Conservation (phyloP, 2,113 vertebrate species). For the Sialia sialis region DNA sequence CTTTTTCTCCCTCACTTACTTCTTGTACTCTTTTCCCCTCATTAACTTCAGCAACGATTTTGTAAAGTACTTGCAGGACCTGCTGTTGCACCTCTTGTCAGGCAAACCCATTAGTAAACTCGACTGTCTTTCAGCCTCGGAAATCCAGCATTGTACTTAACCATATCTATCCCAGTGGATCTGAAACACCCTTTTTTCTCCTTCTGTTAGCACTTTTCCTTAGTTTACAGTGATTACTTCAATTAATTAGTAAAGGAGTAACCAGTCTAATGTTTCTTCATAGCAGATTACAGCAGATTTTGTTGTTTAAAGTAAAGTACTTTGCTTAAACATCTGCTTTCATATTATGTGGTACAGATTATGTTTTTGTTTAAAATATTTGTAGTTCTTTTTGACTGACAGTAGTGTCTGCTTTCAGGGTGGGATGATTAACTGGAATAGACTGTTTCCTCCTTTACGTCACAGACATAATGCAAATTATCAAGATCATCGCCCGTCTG, state of each 20-base stretch:
- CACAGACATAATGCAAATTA: slow-evolving; percentile 78
- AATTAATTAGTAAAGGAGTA: background rate
- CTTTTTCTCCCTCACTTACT: background rate
- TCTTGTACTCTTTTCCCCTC: background rate
- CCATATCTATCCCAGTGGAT: background rate
- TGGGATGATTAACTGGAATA: slow-evolving; percentile 89
- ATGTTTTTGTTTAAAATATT: background rate
- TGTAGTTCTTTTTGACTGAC: background rate
- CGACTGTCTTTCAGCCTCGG: background rate
- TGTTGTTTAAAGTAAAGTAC: background rate
- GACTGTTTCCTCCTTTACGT: slow-evolving; percentile 86
- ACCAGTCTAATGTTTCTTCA: background rate
- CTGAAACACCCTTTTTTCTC: background rate
- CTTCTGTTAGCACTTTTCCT: background rate
- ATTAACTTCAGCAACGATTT: background rate
- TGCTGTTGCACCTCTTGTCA: background rate
- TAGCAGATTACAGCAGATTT: background rate
- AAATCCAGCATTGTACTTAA: background rate
- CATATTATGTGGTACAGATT: background rate
- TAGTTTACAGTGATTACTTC: background rate
- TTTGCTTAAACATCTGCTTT: background rate
- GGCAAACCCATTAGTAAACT: background rate
- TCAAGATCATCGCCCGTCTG: slow-evolving; percentile 64
- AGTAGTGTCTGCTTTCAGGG: slow-evolving; percentile 67
- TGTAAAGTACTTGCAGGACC: background rate